A percentile compares a stretch with the other conserved stretches of the same genome.
Conservation (phyloP, 2,888 invertebrate genomes). For the Parnassius apollo region DNA sequence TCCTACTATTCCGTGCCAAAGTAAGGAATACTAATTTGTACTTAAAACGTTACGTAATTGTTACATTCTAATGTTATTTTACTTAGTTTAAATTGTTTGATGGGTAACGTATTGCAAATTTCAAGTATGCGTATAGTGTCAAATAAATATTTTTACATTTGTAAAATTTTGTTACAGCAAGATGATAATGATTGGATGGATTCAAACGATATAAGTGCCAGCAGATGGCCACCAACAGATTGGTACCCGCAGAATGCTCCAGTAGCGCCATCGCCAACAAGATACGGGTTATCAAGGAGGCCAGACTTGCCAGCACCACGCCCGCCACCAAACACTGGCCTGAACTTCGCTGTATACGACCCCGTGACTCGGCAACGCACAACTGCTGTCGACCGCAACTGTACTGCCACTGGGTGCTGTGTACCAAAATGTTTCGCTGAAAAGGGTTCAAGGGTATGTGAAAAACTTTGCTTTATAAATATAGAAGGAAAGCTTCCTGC, state of each 20-base stretch:
- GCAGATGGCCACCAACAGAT: conserved; percentile 34
- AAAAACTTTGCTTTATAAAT: not conserved
- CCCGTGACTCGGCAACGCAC: conserved; percentile 65
- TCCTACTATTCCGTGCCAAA: too few relatives aligned
- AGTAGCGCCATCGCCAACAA: conserved; percentile 38
- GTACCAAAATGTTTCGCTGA: conserved; percentile 94
- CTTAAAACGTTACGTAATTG: too few relatives aligned
- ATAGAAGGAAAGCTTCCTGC: not conserved
- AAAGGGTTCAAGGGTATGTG: conserved; percentile 88
- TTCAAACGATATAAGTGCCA: conserved; percentile 38
- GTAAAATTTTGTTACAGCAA: conserved; percentile 38
- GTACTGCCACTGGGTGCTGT: conserved; percentile 86
- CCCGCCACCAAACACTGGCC: conserved; percentile 41
- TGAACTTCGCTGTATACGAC: conserved; percentile 61
- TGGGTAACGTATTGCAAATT: too few relatives aligned
- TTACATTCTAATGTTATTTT: too few relatives aligned
- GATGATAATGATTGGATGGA: conserved; percentile 39
- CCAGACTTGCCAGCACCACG: conserved; percentile 40
- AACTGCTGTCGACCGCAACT: conserved; percentile 77
- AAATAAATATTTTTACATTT: too few relatives aligned
- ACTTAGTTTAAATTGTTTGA: too few relatives aligned
- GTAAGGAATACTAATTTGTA: too few relatives aligned
- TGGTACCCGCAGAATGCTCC: conserved; percentile 32
- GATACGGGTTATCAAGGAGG: conserved; percentile 35
- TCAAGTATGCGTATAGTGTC: too few relatives aligned